Evolutionary conservation across 2,888 invertebrate genomes (phyloP).

Genomic region (Drosophila macrothrix): DNA sequence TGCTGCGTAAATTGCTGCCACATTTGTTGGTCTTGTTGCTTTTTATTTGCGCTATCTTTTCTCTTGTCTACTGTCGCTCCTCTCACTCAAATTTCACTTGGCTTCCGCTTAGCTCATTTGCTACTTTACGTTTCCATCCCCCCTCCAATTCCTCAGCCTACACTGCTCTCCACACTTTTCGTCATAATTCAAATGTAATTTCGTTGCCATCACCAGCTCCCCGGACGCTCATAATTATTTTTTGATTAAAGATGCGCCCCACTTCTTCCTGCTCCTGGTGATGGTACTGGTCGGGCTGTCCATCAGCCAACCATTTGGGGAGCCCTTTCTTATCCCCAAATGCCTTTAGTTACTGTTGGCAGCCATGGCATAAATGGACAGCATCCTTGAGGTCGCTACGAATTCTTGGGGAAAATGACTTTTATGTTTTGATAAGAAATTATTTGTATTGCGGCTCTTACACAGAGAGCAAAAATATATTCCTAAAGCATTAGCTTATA

Average conservation of each 20-base stretch:
- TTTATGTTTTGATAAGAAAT: background rate
- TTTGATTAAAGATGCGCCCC: slow-evolving; percentile 76
- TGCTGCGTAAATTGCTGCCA: slow-evolving; percentile 71
- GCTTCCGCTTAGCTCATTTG: slow-evolving; percentile 76
- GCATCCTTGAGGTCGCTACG: slow-evolving; percentile 21
- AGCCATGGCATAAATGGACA: slow-evolving; percentile 25
- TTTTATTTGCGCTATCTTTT: slow-evolving; percentile 55
- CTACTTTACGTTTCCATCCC: slow-evolving; percentile 33
- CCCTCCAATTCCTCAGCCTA: background rate
- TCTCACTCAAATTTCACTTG: slow-evolving; percentile 70
- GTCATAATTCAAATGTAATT: slow-evolving; percentile 81
- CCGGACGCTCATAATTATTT: slow-evolving; percentile 79
- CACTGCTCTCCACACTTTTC: slow-evolving; percentile 12
- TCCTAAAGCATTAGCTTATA: background rate
- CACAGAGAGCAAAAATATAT: background rate
- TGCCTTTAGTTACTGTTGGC: slow-evolving; percentile 34
- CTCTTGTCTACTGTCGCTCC: slow-evolving; percentile 17
- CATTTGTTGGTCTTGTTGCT: slow-evolving; percentile 30
- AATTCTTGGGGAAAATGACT: background rate
- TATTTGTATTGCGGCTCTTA: background rate
- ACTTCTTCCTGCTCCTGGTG: background rate
- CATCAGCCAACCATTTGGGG: slow-evolving; percentile 37
- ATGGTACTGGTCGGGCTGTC: slow-evolving; percentile 1
- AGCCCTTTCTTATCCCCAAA: slow-evolving; percentile 9
- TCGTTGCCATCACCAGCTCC: slow-evolving; percentile 61